Evolutionary conservation across 2,113 vertebrate genomes (phyloP).

Genomic region (Podocnemis expansa): DNA sequence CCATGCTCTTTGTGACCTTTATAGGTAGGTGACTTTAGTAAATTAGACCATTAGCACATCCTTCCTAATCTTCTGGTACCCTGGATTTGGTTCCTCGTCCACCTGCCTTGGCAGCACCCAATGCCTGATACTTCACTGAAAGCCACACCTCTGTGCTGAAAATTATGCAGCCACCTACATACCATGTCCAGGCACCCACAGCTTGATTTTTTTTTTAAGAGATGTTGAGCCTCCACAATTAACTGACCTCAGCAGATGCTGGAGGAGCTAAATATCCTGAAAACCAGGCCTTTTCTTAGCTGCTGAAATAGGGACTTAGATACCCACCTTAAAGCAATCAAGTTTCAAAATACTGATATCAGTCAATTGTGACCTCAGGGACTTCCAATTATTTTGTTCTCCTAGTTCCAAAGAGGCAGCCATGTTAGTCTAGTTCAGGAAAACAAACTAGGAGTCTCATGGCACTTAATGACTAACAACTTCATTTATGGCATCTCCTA

Average conservation of each 20-base stretch:
- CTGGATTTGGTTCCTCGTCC: not conserved
- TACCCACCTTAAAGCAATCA: accelerated
- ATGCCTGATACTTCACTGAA: not conserved
- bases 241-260: not conserved
- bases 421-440: too few species aligned
- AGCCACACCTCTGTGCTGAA: not conserved
- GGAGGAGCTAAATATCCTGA: not conserved
- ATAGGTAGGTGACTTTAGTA: not conserved
- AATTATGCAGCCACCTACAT: not conserved
- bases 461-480: too few species aligned
- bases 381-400: not conserved
- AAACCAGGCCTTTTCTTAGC: not conserved
- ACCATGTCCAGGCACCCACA: not conserved
- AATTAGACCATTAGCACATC: not conserved
- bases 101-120: not conserved
- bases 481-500: too few species aligned
- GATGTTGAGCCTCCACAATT: not conserved
- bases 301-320: not conserved
- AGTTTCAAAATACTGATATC: not conserved
- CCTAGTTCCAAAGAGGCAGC: too few species aligned
- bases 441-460: too few species aligned
- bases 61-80: not conserved
- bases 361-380: too few species aligned
- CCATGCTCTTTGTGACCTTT: not conserved
- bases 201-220: too few species aligned